Evolutionary conservation across 2,888 invertebrate genomes (phyloP).

Genomic region (Lissonota sp.): DNA sequence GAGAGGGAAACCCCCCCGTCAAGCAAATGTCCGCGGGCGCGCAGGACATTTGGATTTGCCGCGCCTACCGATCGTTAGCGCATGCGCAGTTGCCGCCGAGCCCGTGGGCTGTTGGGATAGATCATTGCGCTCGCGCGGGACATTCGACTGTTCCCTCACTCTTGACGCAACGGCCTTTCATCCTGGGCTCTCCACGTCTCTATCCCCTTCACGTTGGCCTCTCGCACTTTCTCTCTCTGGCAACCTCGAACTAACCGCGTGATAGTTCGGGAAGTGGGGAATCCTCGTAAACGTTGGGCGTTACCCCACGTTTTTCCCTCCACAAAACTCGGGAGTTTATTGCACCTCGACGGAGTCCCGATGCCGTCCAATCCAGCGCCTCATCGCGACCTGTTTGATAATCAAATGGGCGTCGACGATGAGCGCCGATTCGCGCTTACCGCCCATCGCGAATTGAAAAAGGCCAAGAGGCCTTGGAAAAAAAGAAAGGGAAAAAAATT

Average conservation of each 20-base stretch:
- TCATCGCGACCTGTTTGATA: neutral
- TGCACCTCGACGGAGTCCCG: neutral
- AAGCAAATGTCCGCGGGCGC: too few relatives aligned
- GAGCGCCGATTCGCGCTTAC: slow-evolving; percentile 15
- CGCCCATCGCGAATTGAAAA: slow-evolving; percentile 51
- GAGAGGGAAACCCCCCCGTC: slow-evolving; percentile 25
- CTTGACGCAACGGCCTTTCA: neutral
- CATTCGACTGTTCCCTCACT: slow-evolving; percentile 5
- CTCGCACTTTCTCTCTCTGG: neutral
- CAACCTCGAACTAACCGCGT: neutral
- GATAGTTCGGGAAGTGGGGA: neutral
- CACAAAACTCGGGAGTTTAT: neutral
- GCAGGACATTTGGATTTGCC: slow-evolving; percentile 22
- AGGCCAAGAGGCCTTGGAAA: neutral
- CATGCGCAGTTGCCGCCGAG: neutral
- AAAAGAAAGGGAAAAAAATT: slow-evolving; percentile 17
- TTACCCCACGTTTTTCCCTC: neutral
- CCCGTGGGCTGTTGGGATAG: neutral
- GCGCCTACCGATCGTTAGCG: slow-evolving; percentile 50
- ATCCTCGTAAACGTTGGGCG: neutral
- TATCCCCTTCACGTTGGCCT: neutral
- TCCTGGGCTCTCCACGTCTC: neutral
- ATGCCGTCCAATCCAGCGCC: slow-evolving; percentile 40
- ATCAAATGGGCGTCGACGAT: slow-evolving; percentile 53
- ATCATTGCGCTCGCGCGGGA: slow-evolving; percentile 43